Percentiles rank a stretch among this genome's conserved stretches.
phyloP scores from a whole-genome alignment of 2,888 invertebrate genomes.

The Muschampia plurimacula region DNA sequence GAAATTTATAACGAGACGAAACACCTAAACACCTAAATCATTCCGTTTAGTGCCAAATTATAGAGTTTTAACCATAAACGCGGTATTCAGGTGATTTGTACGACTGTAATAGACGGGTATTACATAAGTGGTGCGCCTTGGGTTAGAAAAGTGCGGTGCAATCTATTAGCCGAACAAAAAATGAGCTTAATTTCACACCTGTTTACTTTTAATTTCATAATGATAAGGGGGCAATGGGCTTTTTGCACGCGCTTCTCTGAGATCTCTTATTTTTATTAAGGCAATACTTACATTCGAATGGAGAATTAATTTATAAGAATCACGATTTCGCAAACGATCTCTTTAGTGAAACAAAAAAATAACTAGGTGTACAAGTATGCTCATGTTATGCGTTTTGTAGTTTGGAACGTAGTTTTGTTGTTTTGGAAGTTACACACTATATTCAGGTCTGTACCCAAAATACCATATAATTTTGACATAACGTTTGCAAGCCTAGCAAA shows the following conservation, averaged over 20 bases:
- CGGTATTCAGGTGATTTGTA: constrained; percentile 78
- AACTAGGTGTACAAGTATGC: not conserved
- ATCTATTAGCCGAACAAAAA: constrained; percentile 81
- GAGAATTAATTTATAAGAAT: constrained; percentile 52
- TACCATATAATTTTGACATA: too few relatives aligned
- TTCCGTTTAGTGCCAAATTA: constrained; percentile 84
- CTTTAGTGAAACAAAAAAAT: constrained; percentile 44
- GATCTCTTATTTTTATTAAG: constrained; percentile 51
- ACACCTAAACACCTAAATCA: constrained; percentile 78
- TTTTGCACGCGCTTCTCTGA: constrained; percentile 67
- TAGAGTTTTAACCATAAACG: constrained; percentile 70
- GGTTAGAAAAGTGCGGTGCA: constrained; percentile 71
- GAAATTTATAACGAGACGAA: constrained; percentile 82
- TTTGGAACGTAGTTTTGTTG: not conserved
- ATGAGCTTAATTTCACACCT: constrained; percentile 83
- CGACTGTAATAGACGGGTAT: constrained; percentile 71
- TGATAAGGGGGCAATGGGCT: constrained; percentile 69
- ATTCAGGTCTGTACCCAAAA: too few relatives aligned
- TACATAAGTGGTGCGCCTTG: constrained; percentile 71
- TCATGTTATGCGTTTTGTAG: constrained; percentile 10
- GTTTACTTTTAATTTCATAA: constrained; percentile 82
- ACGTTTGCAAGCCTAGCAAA: too few relatives aligned
- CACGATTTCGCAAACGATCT: constrained; percentile 49
- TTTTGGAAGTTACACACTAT: not conserved
- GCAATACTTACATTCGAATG: constrained; percentile 48